Percentiles rank a stretch among this genome's conserved stretches.
Conservation (phyloP, 2,113 vertebrate species). For the Oostethus manadensis region DNA sequence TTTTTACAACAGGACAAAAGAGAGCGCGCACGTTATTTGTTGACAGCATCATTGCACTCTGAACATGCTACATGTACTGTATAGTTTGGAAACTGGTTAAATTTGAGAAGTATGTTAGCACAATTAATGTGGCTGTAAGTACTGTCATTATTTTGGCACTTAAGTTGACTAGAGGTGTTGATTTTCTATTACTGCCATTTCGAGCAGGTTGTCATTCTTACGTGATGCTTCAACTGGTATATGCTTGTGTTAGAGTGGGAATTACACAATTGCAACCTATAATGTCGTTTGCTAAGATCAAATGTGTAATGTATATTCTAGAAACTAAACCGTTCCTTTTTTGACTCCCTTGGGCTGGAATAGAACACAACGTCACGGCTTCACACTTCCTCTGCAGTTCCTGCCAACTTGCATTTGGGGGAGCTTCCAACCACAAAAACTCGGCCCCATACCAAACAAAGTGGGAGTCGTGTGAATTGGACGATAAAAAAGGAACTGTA, state of each 20-base stretch:
- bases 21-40: background rate
- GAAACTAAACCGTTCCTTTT: too few species aligned
- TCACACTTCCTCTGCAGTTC: too few species aligned
- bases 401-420: too few species aligned
- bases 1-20: background rate
- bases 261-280: background rate
- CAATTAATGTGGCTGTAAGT: slow-evolving; percentile 11
- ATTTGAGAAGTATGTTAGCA: slow-evolving; percentile 47
- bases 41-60: background rate
- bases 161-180: slow-evolving; percentile 22
- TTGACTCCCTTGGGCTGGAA: too few species aligned
- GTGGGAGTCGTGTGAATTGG: too few species aligned
- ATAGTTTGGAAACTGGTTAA: slow-evolving; percentile 50
- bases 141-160: background rate
- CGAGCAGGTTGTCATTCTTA: slow-evolving; percentile 4
- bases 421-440: too few species aligned
- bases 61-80: slow-evolving; percentile 18
- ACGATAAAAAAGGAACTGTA: too few species aligned
- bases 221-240: background rate
- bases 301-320: background rate
- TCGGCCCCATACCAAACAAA: too few species aligned
- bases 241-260: background rate
- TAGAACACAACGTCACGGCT: too few species aligned
- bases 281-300: background rate
- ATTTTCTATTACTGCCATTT: slow-evolving; percentile 21